A percentile compares a stretch with the other conserved stretches of the same genome.
Conservation (phyloP, 1,140 invertebrate species). For the Hestina assimilis region DNA sequence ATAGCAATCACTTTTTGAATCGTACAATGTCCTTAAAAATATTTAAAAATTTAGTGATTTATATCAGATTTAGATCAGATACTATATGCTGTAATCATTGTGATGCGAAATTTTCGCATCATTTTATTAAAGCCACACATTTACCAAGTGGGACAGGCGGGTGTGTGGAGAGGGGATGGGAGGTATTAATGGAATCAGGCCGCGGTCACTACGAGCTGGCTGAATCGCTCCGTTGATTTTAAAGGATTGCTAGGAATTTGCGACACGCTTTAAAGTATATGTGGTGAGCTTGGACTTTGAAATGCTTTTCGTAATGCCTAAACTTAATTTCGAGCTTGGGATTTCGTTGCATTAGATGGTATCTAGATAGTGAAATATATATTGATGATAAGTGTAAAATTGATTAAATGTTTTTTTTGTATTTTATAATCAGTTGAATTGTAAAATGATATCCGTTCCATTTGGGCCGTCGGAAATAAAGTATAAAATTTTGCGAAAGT, state of each 20-base stretch:
- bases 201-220: slow-evolving; percentile 39
- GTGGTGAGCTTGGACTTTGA: slow-evolving; percentile 40
- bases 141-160: slow-evolving; percentile 15
- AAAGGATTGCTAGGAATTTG: slow-evolving; percentile 53
- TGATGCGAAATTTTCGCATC: background rate
- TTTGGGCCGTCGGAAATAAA: too few relatives aligned
- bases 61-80: slow-evolving; percentile 53
- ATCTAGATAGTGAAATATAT: background rate
- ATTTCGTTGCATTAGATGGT: slow-evolving; percentile 18
- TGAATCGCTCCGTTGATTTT: slow-evolving; percentile 49
- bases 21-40: too few relatives aligned
- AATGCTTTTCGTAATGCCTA: slow-evolving; percentile 39
- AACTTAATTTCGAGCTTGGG: slow-evolving; percentile 35
- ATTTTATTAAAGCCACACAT: background rate
- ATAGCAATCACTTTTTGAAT: too few relatives aligned
- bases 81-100: slow-evolving; percentile 41
- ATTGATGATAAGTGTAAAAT: background rate
- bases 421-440: too few relatives aligned
- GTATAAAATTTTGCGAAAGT: too few relatives aligned
- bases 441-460: too few relatives aligned
- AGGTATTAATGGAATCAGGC: slow-evolving; percentile 57
- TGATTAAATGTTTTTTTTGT: too few relatives aligned
- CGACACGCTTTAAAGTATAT: slow-evolving; percentile 39
- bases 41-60: too few relatives aligned
- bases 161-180: slow-evolving; percentile 18